phyloP scores from a whole-genome alignment of 2,797 vertebrate genomes.

The Sandelia bainsii region DNA sequence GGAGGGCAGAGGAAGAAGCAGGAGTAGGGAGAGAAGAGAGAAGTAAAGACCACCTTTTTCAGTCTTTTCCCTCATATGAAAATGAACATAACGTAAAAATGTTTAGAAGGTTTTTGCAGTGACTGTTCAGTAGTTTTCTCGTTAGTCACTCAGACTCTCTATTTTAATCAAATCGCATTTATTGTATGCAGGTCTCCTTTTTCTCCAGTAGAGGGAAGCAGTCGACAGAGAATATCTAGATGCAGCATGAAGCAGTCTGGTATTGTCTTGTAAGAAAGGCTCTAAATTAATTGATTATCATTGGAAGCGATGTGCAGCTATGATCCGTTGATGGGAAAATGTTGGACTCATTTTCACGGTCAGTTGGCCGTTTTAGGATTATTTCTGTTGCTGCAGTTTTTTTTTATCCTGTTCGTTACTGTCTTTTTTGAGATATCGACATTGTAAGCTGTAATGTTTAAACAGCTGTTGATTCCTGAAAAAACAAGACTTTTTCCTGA shows the following conservation, averaged over 20 bases:
- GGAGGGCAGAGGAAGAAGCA: constrained; percentile 50
- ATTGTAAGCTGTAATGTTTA: constrained; percentile 11
- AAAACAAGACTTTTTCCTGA: constrained; percentile 9
- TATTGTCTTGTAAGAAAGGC: constrained; percentile 35
- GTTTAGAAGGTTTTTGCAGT: background rate
- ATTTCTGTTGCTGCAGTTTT: constrained; percentile 13
- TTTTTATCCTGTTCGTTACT: background rate
- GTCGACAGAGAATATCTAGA: constrained; percentile 53
- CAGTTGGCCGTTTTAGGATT: constrained; percentile 21
- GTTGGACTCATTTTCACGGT: constrained; percentile 46
- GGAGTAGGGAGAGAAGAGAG: constrained; percentile 59
- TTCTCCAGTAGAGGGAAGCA: constrained; percentile 80
- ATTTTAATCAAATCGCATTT: background rate
- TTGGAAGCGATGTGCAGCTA: constrained; percentile 53
- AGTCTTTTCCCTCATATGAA: background rate
- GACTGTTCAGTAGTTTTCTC: background rate
- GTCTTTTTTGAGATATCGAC: background rate
- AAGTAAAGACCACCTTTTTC: constrained; percentile 54
- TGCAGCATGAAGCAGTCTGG: constrained; percentile 6
- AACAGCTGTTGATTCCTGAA: constrained; percentile 2
- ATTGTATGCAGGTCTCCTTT: constrained; percentile 11
- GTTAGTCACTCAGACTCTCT: background rate
- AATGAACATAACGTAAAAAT: background rate
- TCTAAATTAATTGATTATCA: constrained; percentile 62
- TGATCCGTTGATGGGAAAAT: constrained; percentile 55